phyloP scores from a whole-genome alignment of 2,113 vertebrate genomes.

The Dipodomys merriami region DNA sequence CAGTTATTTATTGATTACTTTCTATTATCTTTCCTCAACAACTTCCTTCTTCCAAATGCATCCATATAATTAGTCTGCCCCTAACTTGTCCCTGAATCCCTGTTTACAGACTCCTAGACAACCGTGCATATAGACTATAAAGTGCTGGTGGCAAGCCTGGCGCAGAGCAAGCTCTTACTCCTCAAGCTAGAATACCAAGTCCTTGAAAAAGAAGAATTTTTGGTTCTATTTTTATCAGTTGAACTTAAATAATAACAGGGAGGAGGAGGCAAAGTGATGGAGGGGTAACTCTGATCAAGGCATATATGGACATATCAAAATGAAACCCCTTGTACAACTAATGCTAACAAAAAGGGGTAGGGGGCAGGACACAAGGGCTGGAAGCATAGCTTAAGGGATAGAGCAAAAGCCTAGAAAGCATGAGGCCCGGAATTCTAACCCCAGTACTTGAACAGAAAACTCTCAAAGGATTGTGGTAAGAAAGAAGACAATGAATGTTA shows the following conservation, averaged over 20 bases:
- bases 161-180: neutral
- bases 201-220: neutral
- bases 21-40: neutral
- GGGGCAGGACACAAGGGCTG: too few relatives aligned
- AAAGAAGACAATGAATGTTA: neutral
- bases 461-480: neutral
- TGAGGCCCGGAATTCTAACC: too few relatives aligned
- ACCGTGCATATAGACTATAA: fast-evolving
- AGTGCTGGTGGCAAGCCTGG: neutral
- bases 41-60: neutral
- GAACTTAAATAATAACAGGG: neutral
- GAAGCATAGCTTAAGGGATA: too few relatives aligned
- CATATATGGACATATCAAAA: too few relatives aligned
- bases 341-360: too few relatives aligned
- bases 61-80: neutral
- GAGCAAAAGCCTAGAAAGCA: too few relatives aligned
- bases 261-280: too few relatives aligned
- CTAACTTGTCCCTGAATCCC: neutral
- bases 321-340: too few relatives aligned
- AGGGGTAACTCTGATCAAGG: too few relatives aligned
- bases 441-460: neutral
- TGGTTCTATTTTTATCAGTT: neutral
- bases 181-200: neutral
- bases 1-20: neutral
- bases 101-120: neutral